Evolutionary conservation across 2,888 invertebrate genomes (phyloP), one percentile per base, ranked within the genome.

Genomic region (Patella caerulea): DNA sequence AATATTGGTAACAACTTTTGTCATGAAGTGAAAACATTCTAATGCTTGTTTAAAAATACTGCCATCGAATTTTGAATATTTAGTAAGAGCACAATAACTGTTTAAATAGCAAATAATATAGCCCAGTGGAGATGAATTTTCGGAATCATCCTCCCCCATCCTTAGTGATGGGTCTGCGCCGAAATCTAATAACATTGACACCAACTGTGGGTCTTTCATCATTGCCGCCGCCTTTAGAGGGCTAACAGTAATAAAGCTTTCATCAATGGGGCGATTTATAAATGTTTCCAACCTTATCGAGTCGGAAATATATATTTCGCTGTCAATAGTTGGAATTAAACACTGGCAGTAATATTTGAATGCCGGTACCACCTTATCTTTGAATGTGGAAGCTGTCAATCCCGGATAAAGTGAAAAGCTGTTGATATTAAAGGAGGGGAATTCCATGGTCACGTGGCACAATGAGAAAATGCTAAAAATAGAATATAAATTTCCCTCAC

Each of bases 401-500:
- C 24, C 24, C 14, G 65, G 65, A 65, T 65, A 65, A 65, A 65
- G 65, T 11, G 65, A 24, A 65, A 65, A 65, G 14, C 65, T 65
- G 65, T 65, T 24, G 65, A 65, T 65, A 24, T 65, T 65, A 2
- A 65, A 3, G 65, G 19, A 19, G 19, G 65, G 65, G 65, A 19
- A 65, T 65, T 65, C 24, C 65, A 12, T 65, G 11, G 65, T 65
- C 19, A 65, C 65, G 19, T 65, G 65, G 24, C 65, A 24, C 5
- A 45, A 0, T 19, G 65, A 65, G 12, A 65, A 65, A 19, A 65
- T 24, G 14, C 65, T 65, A 65, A 65, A 65, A 65, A 65, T 65
- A 65, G 65, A 65, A 65, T 24, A 24, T 19, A 65, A 24, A 24
- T 65, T 65, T 65, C 65, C 24, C 65, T 65, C 65, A 65, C 65